Base-by-base conservation (phyloP, 2,888 invertebrate genomes). In the Polymixis lichenea region DNA sequence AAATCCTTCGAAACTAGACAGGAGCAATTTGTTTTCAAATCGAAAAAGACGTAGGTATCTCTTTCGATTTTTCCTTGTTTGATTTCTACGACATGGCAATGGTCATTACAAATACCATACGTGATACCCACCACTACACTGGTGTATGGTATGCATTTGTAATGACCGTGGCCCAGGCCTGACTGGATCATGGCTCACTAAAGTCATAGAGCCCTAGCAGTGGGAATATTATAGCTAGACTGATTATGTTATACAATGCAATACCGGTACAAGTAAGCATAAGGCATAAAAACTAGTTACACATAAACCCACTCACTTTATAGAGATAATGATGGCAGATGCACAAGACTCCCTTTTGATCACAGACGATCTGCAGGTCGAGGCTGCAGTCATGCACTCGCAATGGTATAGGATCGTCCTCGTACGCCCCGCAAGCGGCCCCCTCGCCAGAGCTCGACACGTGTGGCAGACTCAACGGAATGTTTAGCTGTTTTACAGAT, bases 241-340 rank as follows among this genome's bases (percentile, higher is more conserved):
- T 38, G 15, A 62, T 62, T 38, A 38, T 17, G n/a, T 62, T 38
- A 62, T 15, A 38, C 15, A 62, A 62, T 43, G n/a, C 62, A 46
- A 9, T 13, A 46, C 1, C 46, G n/a, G 17, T 53, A 53, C 17
- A 49, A 25, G 11, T n/a, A 22, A 38, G 13, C n/a, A 8, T 25
- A 0, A 9, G 17, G 2, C 25, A 51, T 43, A 38, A 5, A 43
- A 55, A 22, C 1, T 11, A 2, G 4, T 9, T 9, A 38, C 32
- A 75, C 9, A 64, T 49, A 17, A 17, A 17, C 15, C 15, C 2
- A 73, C 77, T 93, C 65, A 98, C 98, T 93, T 98, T 98, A 91
- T 98, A 98, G 6, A 98, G 95, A 90, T 98, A 98, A 92, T 98
- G 98, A 93, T 98, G 98, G 88, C 98, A 98, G 75, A 96, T 94